These are phyloP conservation scores for Lasioglossum baleicum DNA, from an alignment of 1,140 invertebrate species.

Conservation along the genomic window DNA sequence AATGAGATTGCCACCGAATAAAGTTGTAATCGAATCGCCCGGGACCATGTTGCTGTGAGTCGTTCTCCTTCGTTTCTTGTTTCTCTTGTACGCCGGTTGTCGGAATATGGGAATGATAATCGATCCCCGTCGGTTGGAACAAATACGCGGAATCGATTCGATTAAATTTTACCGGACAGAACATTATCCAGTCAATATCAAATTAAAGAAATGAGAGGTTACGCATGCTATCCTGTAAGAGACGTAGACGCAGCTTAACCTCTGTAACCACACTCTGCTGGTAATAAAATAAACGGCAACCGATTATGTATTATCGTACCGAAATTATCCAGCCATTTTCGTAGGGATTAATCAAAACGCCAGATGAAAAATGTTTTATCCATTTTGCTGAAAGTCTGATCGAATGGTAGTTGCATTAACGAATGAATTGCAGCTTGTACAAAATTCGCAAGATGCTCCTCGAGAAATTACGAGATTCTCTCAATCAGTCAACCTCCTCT, in stretches of 20 bases:
- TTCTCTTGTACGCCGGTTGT: not conserved
- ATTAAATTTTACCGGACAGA: not conserved
- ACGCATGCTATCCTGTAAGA: too few species aligned
- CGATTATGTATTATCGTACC: too few species aligned
- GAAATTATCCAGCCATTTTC: too few species aligned
- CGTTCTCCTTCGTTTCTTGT: not conserved
- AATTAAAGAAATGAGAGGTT: not conserved
- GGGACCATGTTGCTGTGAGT: not conserved
- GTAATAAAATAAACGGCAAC: too few species aligned
- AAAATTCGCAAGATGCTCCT: not conserved
- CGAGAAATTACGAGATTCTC: not conserved
- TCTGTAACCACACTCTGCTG: too few species aligned
- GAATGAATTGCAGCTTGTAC: not conserved
- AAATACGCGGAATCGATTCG: not conserved
- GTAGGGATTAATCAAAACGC: too few species aligned
- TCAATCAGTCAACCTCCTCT: not conserved
- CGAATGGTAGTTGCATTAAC: too few species aligned
- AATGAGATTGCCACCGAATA: conserved; percentile 22
- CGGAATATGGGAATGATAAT: not conserved
- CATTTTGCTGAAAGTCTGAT: too few species aligned
- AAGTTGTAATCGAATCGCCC: conserved; percentile 2
- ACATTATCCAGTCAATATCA: not conserved
- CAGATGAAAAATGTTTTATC: too few species aligned
- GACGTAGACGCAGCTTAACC: too few species aligned
- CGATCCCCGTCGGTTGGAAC: not conserved